These are phyloP conservation scores for Nerophis lumbriciformis DNA, from an alignment of 2,113 vertebrate genomes.

Conservation along the genomic window DNA sequence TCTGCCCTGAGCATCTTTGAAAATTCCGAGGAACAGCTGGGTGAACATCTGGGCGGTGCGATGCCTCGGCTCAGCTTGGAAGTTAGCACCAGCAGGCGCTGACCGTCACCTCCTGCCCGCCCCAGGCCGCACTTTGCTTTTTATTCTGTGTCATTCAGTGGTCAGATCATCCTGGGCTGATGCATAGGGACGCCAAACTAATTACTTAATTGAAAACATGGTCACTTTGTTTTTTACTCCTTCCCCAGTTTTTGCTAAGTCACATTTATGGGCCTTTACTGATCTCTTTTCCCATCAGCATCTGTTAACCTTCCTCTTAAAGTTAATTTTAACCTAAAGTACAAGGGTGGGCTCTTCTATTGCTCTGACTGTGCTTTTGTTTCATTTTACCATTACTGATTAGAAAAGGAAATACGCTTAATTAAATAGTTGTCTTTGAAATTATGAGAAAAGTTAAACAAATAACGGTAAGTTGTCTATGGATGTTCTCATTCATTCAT, in stretches of 20 bases:
- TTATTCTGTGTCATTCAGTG: conserved; percentile 35
- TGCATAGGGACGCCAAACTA: conserved; percentile 15
- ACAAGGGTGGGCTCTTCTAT: not conserved
- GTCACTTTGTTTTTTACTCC: not conserved
- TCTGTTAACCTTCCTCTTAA: conserved; percentile 5
- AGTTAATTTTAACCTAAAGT: conserved; percentile 3
- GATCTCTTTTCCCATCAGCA: not conserved
- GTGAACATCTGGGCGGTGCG: conserved; percentile 50
- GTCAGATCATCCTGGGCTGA: conserved; percentile 30
- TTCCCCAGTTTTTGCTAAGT: conserved; percentile 9
- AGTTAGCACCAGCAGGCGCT: conserved; percentile 22
- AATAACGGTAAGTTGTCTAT: too few species aligned
- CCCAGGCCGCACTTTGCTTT: conserved; percentile 1
- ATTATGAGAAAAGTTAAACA: not conserved
- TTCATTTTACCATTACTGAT: not conserved
- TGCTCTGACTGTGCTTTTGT: not conserved
- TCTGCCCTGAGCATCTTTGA: conserved; percentile 33
- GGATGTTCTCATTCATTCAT: too few species aligned
- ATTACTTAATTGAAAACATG: conserved; percentile 39
- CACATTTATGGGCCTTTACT: conserved; percentile 2
- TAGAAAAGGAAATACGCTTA: not conserved
- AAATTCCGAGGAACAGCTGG: conserved; percentile 55
- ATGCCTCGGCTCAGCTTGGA: conserved; percentile 14
- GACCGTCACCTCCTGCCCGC: conserved; percentile 4
- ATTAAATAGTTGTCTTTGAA: not conserved